Conservation (phyloP, 1,140 invertebrate genomes). For the Drosophila gunungcola region DNA sequence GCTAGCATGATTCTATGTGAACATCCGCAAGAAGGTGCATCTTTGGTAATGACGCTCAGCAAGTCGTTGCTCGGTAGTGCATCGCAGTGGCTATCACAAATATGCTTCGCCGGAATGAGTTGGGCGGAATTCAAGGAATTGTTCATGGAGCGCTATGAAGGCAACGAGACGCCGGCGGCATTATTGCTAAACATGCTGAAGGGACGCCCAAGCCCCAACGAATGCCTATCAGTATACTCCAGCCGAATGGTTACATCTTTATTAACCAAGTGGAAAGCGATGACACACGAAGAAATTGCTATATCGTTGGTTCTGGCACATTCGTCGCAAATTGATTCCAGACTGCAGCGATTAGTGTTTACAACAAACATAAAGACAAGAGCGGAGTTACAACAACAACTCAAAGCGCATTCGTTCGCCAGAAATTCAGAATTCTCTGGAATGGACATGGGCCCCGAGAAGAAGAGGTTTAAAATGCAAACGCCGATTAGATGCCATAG, state of each 20-base stretch:
- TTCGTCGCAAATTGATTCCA: too few species aligned
- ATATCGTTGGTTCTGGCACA: too few species aligned
- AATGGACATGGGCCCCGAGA: background rate
- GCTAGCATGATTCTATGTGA: background rate
- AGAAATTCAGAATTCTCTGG: background rate
- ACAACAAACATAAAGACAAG: too few species aligned
- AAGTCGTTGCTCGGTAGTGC: too few species aligned
- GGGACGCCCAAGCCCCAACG: too few species aligned
- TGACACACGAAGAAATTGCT: too few species aligned
- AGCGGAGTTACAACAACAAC: too few species aligned
- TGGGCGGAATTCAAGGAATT: slow-evolving; percentile 11
- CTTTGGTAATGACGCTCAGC: background rate
- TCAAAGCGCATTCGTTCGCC: slow-evolving; percentile 2
- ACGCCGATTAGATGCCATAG: slow-evolving; percentile 4
- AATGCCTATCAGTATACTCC: too few species aligned
- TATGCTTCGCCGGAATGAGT: background rate
- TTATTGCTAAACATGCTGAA: background rate
- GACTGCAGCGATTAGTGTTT: too few species aligned
- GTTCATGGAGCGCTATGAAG: slow-evolving; percentile 13
- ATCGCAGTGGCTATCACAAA: too few species aligned
- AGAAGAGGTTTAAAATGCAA: background rate
- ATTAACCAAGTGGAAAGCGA: too few species aligned
- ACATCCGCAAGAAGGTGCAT: slow-evolving; percentile 6
- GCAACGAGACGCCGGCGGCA: slow-evolving; percentile 19
- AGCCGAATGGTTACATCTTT: too few species aligned